These are phyloP conservation scores for Podarcis cretensis DNA, from an alignment of 2,113 vertebrate genomes.

Conservation along the genomic window DNA sequence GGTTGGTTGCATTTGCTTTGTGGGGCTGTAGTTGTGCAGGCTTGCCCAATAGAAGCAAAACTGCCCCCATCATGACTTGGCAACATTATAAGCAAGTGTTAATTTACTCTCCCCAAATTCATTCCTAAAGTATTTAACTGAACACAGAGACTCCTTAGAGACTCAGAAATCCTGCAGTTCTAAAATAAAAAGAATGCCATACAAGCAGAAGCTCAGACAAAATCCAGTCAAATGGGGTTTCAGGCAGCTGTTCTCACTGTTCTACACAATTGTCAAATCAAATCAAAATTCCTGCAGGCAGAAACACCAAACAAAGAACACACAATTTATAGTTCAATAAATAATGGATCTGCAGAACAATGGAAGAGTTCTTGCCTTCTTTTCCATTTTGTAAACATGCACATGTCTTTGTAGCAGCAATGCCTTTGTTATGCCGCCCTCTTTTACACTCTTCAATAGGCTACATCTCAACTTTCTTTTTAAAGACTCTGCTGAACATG, in stretches of 20 bases:
- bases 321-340: conserved; percentile 18
- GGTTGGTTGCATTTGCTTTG: neutral
- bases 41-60: neutral
- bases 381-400: neutral
- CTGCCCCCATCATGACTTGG: neutral
- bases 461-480: neutral
- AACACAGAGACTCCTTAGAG: conserved; percentile 7
- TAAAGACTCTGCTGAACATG: neutral
- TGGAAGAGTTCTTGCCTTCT: neutral
- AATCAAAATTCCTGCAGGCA: neutral
- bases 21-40: neutral
- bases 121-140: neutral
- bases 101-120: neutral
- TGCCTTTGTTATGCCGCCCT: neutral
- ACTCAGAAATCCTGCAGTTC: neutral
- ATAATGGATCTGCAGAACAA: conserved; percentile 9
- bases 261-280: conserved; percentile 23
- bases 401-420: neutral
- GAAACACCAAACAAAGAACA: conserved; percentile 1
- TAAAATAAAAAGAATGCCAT: conserved; percentile 19
- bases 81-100: neutral
- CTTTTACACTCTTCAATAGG: neutral
- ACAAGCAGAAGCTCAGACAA: neutral
- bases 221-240: conserved; percentile 28
- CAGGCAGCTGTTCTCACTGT: neutral